Percentiles rank a stretch among this genome's conserved stretches.
These are phyloP conservation scores for Eumeta japonica DNA, from an alignment of 1,140 invertebrate species.

Conservation along the genomic window DNA sequence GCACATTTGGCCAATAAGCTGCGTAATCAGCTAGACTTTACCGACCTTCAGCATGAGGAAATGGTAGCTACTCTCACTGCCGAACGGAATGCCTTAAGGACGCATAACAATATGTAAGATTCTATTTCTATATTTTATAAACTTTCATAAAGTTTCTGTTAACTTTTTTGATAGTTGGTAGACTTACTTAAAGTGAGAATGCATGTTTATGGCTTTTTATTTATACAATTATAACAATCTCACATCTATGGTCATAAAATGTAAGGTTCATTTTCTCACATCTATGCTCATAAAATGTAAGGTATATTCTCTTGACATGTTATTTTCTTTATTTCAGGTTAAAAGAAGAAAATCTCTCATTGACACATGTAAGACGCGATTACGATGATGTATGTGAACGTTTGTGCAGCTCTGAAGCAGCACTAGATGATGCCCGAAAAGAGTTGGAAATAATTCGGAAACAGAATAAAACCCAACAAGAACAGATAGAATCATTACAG, in stretches of 20 bases:
- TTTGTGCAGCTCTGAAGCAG: conserved; percentile 20
- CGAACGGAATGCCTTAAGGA: conserved; percentile 33
- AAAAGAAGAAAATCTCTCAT: conserved; percentile 30
- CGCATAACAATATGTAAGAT: conserved; percentile 42
- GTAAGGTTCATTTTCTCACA: too few relatives aligned
- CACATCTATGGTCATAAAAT: too few relatives aligned
- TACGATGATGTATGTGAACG: conserved; percentile 38
- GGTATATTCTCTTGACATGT: too few relatives aligned
- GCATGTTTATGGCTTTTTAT: not conserved
- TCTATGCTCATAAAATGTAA: too few relatives aligned
- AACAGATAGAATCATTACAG: conserved; percentile 24
- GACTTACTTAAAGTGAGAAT: too few relatives aligned
- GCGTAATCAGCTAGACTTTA: conserved; percentile 38
- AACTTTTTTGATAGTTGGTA: too few relatives aligned
- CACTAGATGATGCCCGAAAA: conserved; percentile 18
- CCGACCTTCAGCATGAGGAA: conserved; percentile 42
- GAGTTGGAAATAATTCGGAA: conserved; percentile 19
- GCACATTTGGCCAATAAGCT: conserved; percentile 30
- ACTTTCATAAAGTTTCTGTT: too few relatives aligned
- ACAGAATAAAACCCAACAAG: conserved; percentile 11
- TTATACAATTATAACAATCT: too few relatives aligned
- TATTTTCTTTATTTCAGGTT: conserved; percentile 22
- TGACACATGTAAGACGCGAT: conserved; percentile 25
- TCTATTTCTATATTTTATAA: too few relatives aligned
- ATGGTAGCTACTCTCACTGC: conserved; percentile 28